Base-by-base conservation (phyloP, 30 jellyfish, hydroid and myxozoan species). In the Rhopilema esculentum region DNA sequence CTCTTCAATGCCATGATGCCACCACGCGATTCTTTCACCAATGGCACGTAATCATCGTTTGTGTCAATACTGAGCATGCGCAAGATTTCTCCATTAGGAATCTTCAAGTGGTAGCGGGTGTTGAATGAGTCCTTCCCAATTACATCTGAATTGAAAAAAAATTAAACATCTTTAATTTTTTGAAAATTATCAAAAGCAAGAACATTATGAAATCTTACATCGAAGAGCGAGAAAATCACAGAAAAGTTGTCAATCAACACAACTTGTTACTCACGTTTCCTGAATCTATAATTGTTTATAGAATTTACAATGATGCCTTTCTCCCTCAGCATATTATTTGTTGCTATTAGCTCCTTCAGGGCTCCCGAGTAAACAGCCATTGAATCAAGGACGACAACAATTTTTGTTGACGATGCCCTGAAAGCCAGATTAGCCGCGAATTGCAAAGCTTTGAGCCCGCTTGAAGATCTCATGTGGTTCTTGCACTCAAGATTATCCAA, bases 31-130 rank as follows among this genome's bases (percentile, higher is more conserved):
- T 94, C 94, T 51, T 90, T 90, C 24, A 94, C 97, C 30, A 94
- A 49, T n/a, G 99, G 97, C 67, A 90, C 77, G 90, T 94, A 94
- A 64, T 94, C 97, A 81, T 94, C 99, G 1, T 97, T 62, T 18
- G 97, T 75, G 23, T 87, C 97, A 78, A 90, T 72, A 20, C 30
- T 50, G 51, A 90, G 71, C 22, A 62, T 77, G 29, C 91, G 88
- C 51, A 77, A 88, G 49, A 80, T 68, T 74, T 90, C 97, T 1
- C 99, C 99, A 72, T 74, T 85, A 18, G 99, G 97, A n/a, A 89
- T 69, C 53, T 96, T 88, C 66, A 81, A 50, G 72, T 89, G 97
- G 88, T 94, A 94, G 7, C 99, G 95, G 21, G 48, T 63, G 83
- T 92, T 88, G 84, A 69, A 83, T 1, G 98, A 72, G 68, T 86